These are phyloP conservation scores for Carassius auratus DNA, from an alignment of 2,113 vertebrate genomes.

Conservation along the genomic window DNA sequence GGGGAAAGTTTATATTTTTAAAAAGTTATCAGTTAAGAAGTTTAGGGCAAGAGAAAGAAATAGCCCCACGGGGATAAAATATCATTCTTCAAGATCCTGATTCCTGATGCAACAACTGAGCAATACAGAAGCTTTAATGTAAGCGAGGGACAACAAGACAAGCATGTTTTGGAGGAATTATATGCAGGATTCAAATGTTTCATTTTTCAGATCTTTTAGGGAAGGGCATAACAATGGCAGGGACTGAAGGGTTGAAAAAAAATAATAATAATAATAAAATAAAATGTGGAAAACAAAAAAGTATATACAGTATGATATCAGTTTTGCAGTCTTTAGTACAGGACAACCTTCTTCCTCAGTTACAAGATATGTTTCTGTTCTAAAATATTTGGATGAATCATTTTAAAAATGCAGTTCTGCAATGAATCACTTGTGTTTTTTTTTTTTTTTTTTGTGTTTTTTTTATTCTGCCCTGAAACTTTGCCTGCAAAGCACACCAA, in stretches of 20 bases:
- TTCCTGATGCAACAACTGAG: slow-evolving; percentile 50
- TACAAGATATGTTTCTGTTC: no score
- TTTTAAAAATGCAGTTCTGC: background rate
- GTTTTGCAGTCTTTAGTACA: no score
- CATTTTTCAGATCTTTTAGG: background rate
- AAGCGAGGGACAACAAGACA: background rate
- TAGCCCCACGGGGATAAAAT: background rate
- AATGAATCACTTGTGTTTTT: no score
- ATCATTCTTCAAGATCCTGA: slow-evolving; percentile 7
- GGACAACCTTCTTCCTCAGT: no score
- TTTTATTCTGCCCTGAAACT: background rate
- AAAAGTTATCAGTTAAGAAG: slow-evolving; percentile 28
- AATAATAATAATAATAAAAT: no score
- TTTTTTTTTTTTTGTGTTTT: no score
- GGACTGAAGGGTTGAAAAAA: background rate
- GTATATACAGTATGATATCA: background rate
- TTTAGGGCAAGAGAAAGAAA: background rate
- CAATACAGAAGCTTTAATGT: slow-evolving; percentile 39
- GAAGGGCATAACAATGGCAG: background rate
- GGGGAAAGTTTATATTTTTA: background rate
- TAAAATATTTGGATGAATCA: background rate
- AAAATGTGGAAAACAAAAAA: background rate
- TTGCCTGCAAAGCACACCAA: background rate
- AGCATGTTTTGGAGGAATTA: background rate
- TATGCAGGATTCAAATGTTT: slow-evolving; percentile 10